phyloP scores from a whole-genome alignment of 1,140 invertebrate species.

The Anagrus nilaparvatae region DNA sequence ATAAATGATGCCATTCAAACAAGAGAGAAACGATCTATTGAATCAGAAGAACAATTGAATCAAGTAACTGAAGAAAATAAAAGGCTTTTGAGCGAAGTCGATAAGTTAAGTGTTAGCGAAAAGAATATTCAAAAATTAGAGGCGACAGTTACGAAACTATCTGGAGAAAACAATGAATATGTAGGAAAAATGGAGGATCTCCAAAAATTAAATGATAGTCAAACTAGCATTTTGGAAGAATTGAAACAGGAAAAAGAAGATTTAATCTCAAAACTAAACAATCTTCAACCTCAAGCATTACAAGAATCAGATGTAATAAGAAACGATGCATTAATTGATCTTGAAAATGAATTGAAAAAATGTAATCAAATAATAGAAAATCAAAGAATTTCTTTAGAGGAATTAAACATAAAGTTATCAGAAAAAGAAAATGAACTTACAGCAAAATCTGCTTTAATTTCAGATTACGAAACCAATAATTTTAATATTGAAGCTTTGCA shows the following conservation, averaged over 20 bases:
- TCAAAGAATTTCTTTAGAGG: conserved; percentile 36
- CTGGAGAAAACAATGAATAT: too few species aligned
- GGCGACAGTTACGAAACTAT: neutral
- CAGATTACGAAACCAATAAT: conserved; percentile 13
- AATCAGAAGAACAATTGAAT: conserved; percentile 12
- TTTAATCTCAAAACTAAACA: conserved; percentile 14
- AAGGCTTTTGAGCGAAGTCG: neutral
- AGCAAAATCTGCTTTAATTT: conserved; percentile 18
- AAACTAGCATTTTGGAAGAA: conserved; percentile 23
- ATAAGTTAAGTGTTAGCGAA: neutral
- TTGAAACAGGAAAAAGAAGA: conserved; percentile 21
- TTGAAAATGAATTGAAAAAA: conserved; percentile 42
- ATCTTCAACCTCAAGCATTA: conserved; percentile 16
- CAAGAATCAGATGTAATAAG: neutral
- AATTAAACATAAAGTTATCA: conserved; percentile 26
- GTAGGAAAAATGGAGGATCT: neutral
- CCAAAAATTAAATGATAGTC: conserved; percentile 15
- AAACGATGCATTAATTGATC: conserved; percentile 12
- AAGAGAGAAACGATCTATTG: conserved; percentile 3
- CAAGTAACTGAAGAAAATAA: conserved; percentile 15
- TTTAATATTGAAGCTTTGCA: conserved; percentile 21
- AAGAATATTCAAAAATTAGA: too few species aligned
- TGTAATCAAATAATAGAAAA: conserved; percentile 39
- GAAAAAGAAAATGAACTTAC: conserved; percentile 28
- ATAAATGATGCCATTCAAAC: neutral